A percentile compares a stretch with the other conserved stretches of the same genome.
These are phyloP conservation scores for Megalopta genalis DNA, from an alignment of 1,140 invertebrate species.

Conservation along the genomic window DNA sequence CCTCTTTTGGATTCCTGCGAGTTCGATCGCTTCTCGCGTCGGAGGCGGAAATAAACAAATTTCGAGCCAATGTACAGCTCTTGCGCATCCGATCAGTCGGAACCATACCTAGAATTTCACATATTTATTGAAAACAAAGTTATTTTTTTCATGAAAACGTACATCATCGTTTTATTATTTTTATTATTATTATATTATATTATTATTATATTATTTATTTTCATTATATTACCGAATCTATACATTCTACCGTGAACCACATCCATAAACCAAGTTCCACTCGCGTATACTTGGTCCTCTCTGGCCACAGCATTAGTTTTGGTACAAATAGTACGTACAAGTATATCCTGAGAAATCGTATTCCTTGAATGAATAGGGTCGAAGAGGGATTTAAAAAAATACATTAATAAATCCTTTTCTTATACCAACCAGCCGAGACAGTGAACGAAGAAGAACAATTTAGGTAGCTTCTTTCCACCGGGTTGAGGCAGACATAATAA, in stretches of 20 bases:
- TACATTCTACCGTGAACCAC: constrained; percentile 68
- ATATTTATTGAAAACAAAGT: neutral
- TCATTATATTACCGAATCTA: constrained; percentile 67
- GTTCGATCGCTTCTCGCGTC: constrained; percentile 63
- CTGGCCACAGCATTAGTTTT: constrained; percentile 61
- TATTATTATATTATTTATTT: too few relatives aligned
- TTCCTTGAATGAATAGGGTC: neutral
- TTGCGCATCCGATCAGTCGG: constrained; percentile 58
- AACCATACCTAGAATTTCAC: constrained; percentile 61
- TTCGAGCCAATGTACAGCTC: constrained; percentile 59
- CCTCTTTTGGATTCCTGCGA: constrained; percentile 67
- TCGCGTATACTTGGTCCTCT: constrained; percentile 52
- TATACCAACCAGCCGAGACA: constrained; percentile 68
- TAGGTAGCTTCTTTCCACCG: constrained; percentile 59
- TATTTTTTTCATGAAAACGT: neutral
- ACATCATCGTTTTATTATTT: neutral
- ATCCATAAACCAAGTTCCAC: constrained; percentile 64
- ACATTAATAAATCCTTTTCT: neutral
- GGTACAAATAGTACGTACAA: constrained; percentile 70
- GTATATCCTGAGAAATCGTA: constrained; percentile 64
- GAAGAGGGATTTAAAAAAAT: neutral
- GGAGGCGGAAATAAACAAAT: constrained; percentile 68
- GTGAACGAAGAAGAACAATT: constrained; percentile 66
- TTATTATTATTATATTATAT: too few relatives aligned
- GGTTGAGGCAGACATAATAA: constrained; percentile 56